Evolutionary conservation across 2,888 invertebrate genomes (phyloP), one percentile per base, ranked within the genome.

Genomic region (Agriotes lineatus): DNA sequence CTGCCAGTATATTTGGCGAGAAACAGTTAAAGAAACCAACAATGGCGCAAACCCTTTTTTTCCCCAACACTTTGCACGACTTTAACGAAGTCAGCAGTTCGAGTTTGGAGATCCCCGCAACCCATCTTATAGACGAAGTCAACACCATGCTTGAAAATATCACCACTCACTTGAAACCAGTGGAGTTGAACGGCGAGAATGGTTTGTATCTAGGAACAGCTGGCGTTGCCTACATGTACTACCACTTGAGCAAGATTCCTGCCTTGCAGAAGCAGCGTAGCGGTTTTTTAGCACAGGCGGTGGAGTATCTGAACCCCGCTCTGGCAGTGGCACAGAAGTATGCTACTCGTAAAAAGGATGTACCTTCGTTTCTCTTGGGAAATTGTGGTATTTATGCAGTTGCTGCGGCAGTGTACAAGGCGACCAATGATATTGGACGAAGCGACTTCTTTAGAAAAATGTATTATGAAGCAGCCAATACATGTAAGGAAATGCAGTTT

Each of bases 171-270:
- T 77, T 83, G 22, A 79, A 81, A 66, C 81, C 84, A 1, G 78
- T 73, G 35, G 79, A 78, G 59, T 77, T 76, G 61, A 81, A 83
- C 74, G 76, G 68, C 6, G 86, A 89, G 78, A 90, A 91, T 5
- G 92, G 92, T 0, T 77, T 93, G 1, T 93, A 93, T 80, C 87
- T 91, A 44, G 93, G 93, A 0, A 83, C 89, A 25, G 87, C 89
- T 44, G 93, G 95, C 9, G 87, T 93, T 54, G 89, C 92, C 0
- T 95, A 89, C 79, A 93, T 93, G 91, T 91, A 91, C 77, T 90
- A 91, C 81, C 88, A 90, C 77, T 79, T 95, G 58, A 87, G 89
- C 12, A 88, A 88, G 78, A 87, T 88, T 50, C 82, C 88, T 0
- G 78, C 79, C 75, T 85, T 90, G 9, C 80, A 82, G 1, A 82